Base-by-base conservation (phyloP, 2,888 invertebrate species). In the Ernsta delagoae region DNA sequence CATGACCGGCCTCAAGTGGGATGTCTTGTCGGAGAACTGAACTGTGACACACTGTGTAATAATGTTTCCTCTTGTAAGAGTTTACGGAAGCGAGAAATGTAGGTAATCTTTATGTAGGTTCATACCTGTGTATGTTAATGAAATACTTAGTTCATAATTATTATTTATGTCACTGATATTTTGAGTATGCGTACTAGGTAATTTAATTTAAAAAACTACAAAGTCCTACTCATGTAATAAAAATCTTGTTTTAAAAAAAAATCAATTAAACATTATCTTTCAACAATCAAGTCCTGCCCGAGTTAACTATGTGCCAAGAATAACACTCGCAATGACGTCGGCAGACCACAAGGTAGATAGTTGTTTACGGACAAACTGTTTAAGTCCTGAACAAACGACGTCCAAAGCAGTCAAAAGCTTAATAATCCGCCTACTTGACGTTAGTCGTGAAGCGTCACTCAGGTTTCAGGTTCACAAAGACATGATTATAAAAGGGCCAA, bases 381-480 rank as follows among this genome's bases (percentile, higher is more conserved):
- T 62, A 68, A 57, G 62, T 50, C 68, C 68, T 41, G 39, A 64
- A 69, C 59, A 69, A 69, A 69, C 64, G 69, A 56, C 34, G 56
- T 56, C 56, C 34, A 56, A 56, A 56, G 56, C 56, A 34, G 48
- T 56, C 57, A 57, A 39, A 65, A 67, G 66, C 65, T 54, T 62
- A 75, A 76, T 75, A 78, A 78, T 78, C 78, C 81, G 80, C 83
- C 84, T 82, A 84, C 84, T 89, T 80, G 83, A 86, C 81, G 78
- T 83, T 83, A 80, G 78, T 79, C 68, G 75, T 75, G 71, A 86
- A 86, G 86, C 76, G 88, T 88, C 89, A 89, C 79, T 88, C 87
- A 87, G 83, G 77, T 82, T 78, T 76, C 73, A 61, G 72, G 73
- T 70, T 64, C 71, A 87, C 86, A 87, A 85, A 84, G 78, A 82